Percentiles rank a stretch among this genome's conserved stretches.
phyloP scores from a whole-genome alignment of 92 coral and sea anemone genomes.

The Porites lobata region DNA sequence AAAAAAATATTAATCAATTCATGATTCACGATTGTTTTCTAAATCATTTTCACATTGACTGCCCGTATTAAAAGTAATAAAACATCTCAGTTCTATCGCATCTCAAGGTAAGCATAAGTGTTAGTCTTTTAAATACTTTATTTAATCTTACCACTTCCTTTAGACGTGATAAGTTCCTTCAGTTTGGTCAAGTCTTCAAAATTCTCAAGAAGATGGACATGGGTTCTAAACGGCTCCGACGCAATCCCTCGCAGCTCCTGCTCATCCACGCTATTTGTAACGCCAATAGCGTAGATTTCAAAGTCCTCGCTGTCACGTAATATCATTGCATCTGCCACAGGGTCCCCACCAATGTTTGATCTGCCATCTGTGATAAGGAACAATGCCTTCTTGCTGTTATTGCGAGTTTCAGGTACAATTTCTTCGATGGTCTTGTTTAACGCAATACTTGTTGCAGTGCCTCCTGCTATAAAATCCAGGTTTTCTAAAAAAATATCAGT shows the following conservation, averaged over 20 bases:
- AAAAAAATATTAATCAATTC: too few species aligned
- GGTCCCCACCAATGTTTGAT: constrained; percentile 88
- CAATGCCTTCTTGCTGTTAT: constrained; percentile 89
- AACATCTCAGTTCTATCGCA: too few species aligned
- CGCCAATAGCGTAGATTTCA: constrained; percentile 96
- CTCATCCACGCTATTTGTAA: constrained; percentile 81
- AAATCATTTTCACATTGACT: too few species aligned
- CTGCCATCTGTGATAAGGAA: constrained; percentile 97
- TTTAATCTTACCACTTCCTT: constrained; percentile 82
- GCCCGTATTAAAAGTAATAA: too few species aligned
- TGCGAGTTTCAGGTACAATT: constrained; percentile 84
- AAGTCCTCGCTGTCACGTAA: constrained; percentile 79
- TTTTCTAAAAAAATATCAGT: constrained; percentile 56
- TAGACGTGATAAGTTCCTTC: constrained; percentile 88
- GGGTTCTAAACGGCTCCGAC: constrained; percentile 95
- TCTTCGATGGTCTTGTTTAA: constrained; percentile 78
- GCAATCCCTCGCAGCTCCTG: constrained; percentile 89
- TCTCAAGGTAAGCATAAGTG: too few species aligned
- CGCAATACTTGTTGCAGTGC: constrained; percentile 90
- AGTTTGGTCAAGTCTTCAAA: constrained; percentile 84
- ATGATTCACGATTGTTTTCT: too few species aligned
- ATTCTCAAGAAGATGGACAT: constrained; percentile 84
- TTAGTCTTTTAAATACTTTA: too few species aligned
- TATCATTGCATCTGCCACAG: constrained; percentile 72
- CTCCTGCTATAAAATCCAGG: constrained; percentile 88